Evolutionary conservation across 2,797 vertebrate species (phyloP).

Genomic region (Danio kyathit): DNA sequence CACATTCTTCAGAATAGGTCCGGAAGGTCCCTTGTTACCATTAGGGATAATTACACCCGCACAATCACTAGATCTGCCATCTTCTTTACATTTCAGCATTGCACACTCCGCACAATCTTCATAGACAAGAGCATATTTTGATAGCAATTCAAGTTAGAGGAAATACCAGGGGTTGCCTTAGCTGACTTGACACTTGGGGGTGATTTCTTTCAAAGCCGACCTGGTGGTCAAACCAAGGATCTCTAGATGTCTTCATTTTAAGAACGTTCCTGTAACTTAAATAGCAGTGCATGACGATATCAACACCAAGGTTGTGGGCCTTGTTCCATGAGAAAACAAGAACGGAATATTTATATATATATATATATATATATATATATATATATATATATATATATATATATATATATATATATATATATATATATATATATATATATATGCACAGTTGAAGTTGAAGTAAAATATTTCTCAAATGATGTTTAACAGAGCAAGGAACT

Average conservation of each 20-base stretch:
- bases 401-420: too few relatives aligned
- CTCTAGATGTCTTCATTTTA: neutral
- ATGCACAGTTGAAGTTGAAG: too few relatives aligned
- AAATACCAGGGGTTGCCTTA: slow-evolving; percentile 64
- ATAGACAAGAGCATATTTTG: slow-evolving; percentile 76
- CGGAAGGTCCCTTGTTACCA: slow-evolving; percentile 69
- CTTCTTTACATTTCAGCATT: slow-evolving; percentile 73
- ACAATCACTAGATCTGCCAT: slow-evolving; percentile 71
- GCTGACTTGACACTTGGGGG: slow-evolving; percentile 61
- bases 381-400: too few relatives aligned
- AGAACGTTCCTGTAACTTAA: neutral
- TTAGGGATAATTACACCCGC: slow-evolving; percentile 75
- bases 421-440: too few relatives aligned
- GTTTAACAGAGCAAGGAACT: too few relatives aligned
- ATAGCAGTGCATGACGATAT: too few relatives aligned
- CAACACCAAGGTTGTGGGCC: too few relatives aligned
- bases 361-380: too few relatives aligned
- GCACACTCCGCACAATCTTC: slow-evolving; percentile 68
- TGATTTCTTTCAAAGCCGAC: slow-evolving; percentile 43
- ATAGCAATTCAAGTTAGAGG: slow-evolving; percentile 67
- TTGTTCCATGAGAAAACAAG: too few relatives aligned
- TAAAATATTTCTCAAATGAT: too few relatives aligned
- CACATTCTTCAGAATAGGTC: slow-evolving; percentile 57
- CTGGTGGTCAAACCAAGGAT: slow-evolving; percentile 16
- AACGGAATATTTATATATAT: too few relatives aligned